Percentiles rank a stretch among this genome's conserved stretches.
Evolutionary conservation across 2,888 invertebrate genomes (phyloP).

Genomic region (Agrochola lota): DNA sequence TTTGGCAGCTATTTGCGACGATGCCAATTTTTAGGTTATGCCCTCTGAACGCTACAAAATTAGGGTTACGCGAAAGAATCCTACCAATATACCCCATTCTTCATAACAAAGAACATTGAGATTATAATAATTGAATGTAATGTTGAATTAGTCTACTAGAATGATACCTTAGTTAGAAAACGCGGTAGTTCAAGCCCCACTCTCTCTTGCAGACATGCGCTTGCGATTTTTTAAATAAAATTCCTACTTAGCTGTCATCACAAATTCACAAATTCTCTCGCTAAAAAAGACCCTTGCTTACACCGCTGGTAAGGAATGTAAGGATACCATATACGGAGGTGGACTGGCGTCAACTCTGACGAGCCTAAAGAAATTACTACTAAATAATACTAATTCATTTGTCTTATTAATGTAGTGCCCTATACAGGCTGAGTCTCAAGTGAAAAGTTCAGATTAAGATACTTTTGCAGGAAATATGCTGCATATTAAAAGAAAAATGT

Average conservation of each 20-base stretch:
- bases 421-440: slow-evolving; percentile 64
- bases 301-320: neutral
- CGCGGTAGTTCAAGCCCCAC: neutral
- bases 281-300: neutral
- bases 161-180: neutral
- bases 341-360: neutral
- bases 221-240: neutral
- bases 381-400: neutral
- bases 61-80: neutral
- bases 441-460: slow-evolving; percentile 62
- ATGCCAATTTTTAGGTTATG: too few species aligned
- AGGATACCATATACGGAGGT: neutral
- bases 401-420: slow-evolving; percentile 59
- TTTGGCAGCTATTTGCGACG: too few species aligned
- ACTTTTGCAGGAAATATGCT: neutral
- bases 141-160: neutral
- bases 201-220: neutral
- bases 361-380: neutral
- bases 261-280: neutral
- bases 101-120: neutral
- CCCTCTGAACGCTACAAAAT: neutral
- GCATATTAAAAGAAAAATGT: neutral
- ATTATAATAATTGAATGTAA: neutral
- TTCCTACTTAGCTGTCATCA: neutral
- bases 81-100: too few species aligned